These are phyloP conservation scores for Channallabes apus DNA, from an alignment of 2,797 vertebrate species.

Conservation along the genomic window DNA sequence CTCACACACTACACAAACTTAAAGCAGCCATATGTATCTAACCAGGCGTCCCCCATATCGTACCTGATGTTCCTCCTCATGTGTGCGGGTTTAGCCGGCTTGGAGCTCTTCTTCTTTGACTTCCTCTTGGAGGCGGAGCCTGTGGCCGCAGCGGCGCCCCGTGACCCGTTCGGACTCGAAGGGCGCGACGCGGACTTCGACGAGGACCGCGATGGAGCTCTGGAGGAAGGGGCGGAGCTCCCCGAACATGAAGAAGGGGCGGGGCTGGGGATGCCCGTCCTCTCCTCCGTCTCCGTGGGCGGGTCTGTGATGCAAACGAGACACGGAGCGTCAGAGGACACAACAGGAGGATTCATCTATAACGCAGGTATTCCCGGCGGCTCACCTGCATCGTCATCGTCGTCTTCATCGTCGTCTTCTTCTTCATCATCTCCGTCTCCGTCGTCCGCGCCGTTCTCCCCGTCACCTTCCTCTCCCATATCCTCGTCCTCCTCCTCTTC, in stretches of 20 bases:
- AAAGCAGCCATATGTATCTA: neutral
- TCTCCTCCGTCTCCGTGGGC: constrained; percentile 77
- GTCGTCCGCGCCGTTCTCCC: constrained; percentile 62
- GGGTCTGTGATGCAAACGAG: constrained; percentile 72
- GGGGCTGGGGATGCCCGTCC: constrained; percentile 77
- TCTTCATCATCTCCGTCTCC: constrained; percentile 47
- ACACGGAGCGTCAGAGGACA: neutral
- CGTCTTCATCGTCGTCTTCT: constrained; percentile 48
- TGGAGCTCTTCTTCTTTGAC: constrained; percentile 77
- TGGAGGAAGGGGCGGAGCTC: constrained; percentile 74
- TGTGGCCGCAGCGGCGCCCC: constrained; percentile 60
- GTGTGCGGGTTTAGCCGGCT: constrained; percentile 84
- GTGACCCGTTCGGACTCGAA: constrained; percentile 55
- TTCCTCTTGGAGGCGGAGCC: constrained; percentile 78
- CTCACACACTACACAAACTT: neutral
- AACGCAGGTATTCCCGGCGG: neutral
- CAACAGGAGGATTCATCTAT: neutral
- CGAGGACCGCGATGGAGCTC: constrained; percentile 69
- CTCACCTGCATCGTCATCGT: constrained; percentile 66
- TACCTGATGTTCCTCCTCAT: constrained; percentile 98
- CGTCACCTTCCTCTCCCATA: constrained; percentile 67
- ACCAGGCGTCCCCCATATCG: neutral
- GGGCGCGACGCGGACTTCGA: constrained; percentile 67
- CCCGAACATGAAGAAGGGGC: constrained; percentile 88
- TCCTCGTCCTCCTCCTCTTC: constrained; percentile 76